A percentile compares a stretch with the other conserved stretches of the same genome.
Evolutionary conservation across 2,888 invertebrate genomes (phyloP).

Genomic region (Anthophora plumipes): DNA sequence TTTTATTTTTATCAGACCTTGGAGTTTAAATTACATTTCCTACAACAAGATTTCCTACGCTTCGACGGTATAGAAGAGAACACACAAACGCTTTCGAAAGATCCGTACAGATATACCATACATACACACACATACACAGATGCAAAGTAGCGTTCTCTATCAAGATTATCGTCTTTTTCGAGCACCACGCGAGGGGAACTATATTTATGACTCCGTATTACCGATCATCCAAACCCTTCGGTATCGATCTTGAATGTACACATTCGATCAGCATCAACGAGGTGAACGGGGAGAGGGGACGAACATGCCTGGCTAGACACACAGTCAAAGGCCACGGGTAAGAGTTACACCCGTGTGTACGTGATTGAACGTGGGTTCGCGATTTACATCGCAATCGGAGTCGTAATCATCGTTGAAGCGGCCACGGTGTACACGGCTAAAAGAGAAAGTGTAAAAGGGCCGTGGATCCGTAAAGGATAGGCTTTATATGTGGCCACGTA

Average conservation of each 20-base stretch:
- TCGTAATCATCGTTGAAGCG: conserved; percentile 79
- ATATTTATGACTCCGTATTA: conserved; percentile 55
- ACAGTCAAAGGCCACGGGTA: conserved; percentile 73
- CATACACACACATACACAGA: too few species aligned
- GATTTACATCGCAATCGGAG: conserved; percentile 83
- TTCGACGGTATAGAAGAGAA: neutral
- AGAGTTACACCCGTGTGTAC: conserved; percentile 74
- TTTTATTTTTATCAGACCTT: neutral
- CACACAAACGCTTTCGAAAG: too few species aligned
- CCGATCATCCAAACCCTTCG: conserved; percentile 42
- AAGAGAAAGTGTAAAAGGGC: conserved; percentile 37
- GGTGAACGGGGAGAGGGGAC: neutral
- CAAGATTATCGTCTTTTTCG: conserved; percentile 32
- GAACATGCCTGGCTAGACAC: conserved; percentile 55
- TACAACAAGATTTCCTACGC: conserved; percentile 1
- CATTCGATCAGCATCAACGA: conserved; percentile 54
- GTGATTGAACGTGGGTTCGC: conserved; percentile 80
- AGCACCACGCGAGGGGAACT: conserved; percentile 10
- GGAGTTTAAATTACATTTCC: neutral
- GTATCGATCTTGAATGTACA: conserved; percentile 55
- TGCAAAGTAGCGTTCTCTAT: neutral
- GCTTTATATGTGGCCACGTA: conserved; percentile 64
- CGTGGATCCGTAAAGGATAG: conserved; percentile 39
- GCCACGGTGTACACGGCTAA: conserved; percentile 52
- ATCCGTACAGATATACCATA: neutral